Conservation (phyloP, 2,113 vertebrate species). For the Hiodon tergisus region DNA sequence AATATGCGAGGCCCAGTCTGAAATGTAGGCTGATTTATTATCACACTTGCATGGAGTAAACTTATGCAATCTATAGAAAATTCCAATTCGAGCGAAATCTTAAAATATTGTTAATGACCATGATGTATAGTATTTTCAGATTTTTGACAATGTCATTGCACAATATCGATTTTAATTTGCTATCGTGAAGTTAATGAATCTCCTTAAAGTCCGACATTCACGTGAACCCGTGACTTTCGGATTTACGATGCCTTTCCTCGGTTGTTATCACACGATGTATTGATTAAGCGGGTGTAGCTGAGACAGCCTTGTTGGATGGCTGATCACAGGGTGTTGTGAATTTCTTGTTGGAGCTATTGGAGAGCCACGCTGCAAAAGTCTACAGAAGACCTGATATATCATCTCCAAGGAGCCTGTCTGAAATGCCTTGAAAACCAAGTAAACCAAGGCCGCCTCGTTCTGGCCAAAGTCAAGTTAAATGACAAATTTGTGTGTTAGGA, state of each 20-base stretch:
- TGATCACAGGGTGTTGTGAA: background rate
- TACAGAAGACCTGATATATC: background rate
- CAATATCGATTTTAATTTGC: background rate
- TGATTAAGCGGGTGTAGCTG: background rate
- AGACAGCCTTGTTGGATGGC: background rate
- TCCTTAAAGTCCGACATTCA: background rate
- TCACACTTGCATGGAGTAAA: no score
- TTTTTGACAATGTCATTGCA: no score
- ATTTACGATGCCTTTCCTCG: background rate
- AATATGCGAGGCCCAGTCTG: no score
- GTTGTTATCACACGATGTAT: background rate
- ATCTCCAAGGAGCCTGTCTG: conserved; percentile 6
- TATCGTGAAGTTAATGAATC: background rate
- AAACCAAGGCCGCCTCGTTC: conserved; percentile 2
- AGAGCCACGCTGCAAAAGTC: background rate
- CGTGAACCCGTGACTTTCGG: no score
- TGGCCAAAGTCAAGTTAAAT: background rate
- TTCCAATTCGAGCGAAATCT: no score
- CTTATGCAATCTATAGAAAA: no score
- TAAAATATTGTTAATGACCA: no score
- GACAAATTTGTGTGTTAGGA: background rate
- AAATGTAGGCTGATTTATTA: no score
- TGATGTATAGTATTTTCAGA: no score
- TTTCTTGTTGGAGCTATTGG: background rate
- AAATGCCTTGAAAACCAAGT: background rate